Conservation (phyloP, 1,140 invertebrate species). For the Amphibalanus amphitrite region DNA sequence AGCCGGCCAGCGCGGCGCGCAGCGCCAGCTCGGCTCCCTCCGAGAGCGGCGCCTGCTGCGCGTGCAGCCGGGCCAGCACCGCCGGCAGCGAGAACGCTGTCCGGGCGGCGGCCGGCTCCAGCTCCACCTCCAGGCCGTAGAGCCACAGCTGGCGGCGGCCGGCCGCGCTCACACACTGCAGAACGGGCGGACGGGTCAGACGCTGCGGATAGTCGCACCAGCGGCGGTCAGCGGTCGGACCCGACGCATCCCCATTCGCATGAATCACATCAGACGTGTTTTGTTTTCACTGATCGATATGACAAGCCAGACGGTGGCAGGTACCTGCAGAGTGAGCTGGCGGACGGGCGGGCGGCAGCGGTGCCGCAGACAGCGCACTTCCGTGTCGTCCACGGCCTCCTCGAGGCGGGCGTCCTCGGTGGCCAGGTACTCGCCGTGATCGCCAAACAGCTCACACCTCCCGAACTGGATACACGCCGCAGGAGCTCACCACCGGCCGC, state of each 20-base stretch:
- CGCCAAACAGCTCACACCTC: background rate
- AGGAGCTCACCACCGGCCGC: no score
- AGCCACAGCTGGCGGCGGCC: background rate
- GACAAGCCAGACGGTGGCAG: no score
- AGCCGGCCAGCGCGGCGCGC: background rate
- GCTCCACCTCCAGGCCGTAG: background rate
- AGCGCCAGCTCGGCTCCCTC: background rate
- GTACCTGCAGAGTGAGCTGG: background rate
- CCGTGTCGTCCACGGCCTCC: background rate
- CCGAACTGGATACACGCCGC: background rate
- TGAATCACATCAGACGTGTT: no score
- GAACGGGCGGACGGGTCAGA: no score
- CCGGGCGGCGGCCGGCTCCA: background rate
- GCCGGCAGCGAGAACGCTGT: background rate
- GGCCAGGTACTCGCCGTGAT: background rate
- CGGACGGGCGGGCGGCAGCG: background rate
- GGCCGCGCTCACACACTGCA: background rate
- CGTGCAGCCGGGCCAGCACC: background rate
- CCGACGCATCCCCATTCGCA: background rate
- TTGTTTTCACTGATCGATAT: no score
- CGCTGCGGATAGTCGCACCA: background rate
- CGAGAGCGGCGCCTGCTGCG: background rate
- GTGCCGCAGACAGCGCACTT: background rate
- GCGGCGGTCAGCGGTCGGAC: background rate
- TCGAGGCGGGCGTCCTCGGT: background rate